Conservation (phyloP, 2,888 invertebrate species). For the Platypus cylindrus region DNA sequence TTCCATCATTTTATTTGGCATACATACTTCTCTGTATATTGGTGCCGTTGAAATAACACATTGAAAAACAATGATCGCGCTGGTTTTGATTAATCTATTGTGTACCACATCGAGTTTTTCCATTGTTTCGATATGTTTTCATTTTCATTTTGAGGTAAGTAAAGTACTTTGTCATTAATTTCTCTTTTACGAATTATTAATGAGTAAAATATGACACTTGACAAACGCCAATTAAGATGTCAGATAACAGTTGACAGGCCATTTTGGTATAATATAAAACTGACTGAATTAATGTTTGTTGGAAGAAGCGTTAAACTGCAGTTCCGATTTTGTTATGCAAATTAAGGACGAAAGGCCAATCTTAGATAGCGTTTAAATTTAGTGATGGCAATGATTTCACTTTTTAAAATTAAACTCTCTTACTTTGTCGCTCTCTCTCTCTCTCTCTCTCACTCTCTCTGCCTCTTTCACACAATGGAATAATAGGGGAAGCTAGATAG, state of each 20-base stretch:
- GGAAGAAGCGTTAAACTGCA: slow-evolving; percentile 15
- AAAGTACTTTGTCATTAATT: slow-evolving; percentile 15
- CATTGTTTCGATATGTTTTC: slow-evolving; percentile 8
- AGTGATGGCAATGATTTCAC: slow-evolving; percentile 13
- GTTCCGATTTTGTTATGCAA: slow-evolving; percentile 19
- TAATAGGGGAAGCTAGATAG: slow-evolving; percentile 1
- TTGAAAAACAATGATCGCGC: too few relatives aligned
- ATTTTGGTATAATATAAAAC: slow-evolving; percentile 19
- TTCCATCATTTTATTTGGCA: too few relatives aligned
- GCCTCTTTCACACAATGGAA: neutral
- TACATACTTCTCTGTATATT: too few relatives aligned
- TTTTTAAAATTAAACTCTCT: slow-evolving; percentile 13
- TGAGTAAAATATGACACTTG: slow-evolving; percentile 18
- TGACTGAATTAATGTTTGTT: slow-evolving; percentile 16
- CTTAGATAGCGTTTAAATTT: slow-evolving; percentile 17
- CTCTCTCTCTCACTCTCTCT: too few relatives aligned
- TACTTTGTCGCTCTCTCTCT: too few relatives aligned
- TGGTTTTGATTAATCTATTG: slow-evolving; percentile 7
- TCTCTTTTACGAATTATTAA: slow-evolving; percentile 14
- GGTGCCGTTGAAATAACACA: too few relatives aligned
- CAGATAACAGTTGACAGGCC: slow-evolving; percentile 19
- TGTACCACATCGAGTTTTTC: slow-evolving; percentile 6
- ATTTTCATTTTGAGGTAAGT: slow-evolving; percentile 12
- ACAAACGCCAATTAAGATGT: slow-evolving; percentile 20
- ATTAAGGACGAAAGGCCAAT: slow-evolving; percentile 15